Conservation (phyloP, 2,797 vertebrate genomes). For the Sebastes itinus region DNA sequence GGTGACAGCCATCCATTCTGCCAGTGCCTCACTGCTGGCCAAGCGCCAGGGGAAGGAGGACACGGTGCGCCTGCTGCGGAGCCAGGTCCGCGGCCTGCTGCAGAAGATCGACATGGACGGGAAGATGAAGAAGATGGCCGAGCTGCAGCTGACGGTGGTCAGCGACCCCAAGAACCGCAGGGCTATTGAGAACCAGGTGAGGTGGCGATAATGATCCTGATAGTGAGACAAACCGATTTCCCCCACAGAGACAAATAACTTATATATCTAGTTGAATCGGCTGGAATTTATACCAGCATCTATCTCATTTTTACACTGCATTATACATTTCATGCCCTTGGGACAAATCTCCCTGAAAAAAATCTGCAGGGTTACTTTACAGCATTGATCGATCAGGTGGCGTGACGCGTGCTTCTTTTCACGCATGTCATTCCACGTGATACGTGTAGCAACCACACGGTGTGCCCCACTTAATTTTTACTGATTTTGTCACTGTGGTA, state of each 20-base stretch:
- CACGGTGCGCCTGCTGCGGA: conserved; percentile 88
- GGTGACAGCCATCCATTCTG: conserved; percentile 95
- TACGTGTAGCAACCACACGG: conserved; percentile 21
- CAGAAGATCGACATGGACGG: conserved; percentile 97
- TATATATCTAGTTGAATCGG: background rate
- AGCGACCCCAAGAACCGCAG: conserved; percentile 92
- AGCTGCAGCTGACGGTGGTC: conserved; percentile 91
- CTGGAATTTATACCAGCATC: background rate
- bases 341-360: background rate
- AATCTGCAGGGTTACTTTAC: background rate
- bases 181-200: conserved; percentile 96
- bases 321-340: background rate
- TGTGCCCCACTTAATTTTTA: conserved; percentile 55
- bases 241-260: no score
- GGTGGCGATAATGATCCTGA: no score
- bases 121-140: conserved; percentile 98
- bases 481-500: conserved; percentile 35
- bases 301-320: background rate
- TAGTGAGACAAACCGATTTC: background rate
- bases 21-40: conserved; percentile 93
- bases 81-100: conserved; percentile 87
- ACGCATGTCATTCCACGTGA: background rate
- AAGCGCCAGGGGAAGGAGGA: conserved; percentile 96
- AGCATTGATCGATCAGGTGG: background rate
- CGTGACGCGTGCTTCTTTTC: background rate